Evolutionary conservation across 2,113 vertebrate genomes (phyloP).

Genomic region (Petroica traversi): DNA sequence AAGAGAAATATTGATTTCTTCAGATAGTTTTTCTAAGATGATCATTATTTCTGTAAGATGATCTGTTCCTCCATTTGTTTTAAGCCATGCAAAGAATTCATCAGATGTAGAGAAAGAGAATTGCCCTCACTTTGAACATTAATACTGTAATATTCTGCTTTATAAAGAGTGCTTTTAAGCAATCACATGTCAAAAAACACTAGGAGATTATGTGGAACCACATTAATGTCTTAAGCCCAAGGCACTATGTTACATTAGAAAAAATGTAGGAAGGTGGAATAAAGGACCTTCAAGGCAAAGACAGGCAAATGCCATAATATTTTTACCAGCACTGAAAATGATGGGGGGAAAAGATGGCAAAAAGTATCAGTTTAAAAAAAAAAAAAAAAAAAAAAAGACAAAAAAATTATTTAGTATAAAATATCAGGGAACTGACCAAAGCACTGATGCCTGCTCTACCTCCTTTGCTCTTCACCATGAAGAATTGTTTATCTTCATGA

Average conservation of each 20-base stretch:
- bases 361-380: background rate
- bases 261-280: background rate
- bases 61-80: background rate
- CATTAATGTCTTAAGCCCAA: background rate
- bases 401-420: background rate
- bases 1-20: conserved; percentile 23
- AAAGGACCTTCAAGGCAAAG: background rate
- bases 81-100: background rate
- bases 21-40: background rate
- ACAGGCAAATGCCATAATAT: background rate
- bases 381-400: background rate
- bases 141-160: background rate
- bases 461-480: background rate
- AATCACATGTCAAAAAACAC: background rate
- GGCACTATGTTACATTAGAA: background rate
- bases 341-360: background rate
- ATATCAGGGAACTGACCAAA: background rate
- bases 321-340: background rate
- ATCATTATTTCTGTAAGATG: conserved; percentile 12
- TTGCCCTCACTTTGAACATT: background rate
- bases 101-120: background rate
- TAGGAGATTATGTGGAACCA: background rate
- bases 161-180: background rate
- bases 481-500: background rate
- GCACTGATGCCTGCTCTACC: background rate